Conservation (phyloP, 2,888 invertebrate species). For the Amaurobius ferox region DNA sequence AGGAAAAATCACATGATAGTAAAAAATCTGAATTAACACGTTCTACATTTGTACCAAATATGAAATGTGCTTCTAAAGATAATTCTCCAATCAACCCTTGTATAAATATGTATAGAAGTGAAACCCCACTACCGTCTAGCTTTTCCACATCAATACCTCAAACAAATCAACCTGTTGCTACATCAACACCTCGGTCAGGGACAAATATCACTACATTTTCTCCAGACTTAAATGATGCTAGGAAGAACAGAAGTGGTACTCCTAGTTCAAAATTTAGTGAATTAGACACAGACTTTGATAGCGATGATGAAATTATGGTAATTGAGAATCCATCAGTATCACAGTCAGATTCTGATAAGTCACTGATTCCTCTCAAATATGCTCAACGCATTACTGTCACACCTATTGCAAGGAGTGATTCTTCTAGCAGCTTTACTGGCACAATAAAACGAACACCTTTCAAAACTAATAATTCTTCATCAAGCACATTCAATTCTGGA, state of each 20-base stretch:
- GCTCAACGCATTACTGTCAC: constrained; percentile 72
- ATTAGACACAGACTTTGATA: not conserved
- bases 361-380: constrained; percentile 70
- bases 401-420: constrained; percentile 71
- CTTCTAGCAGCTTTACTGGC: constrained; percentile 29
- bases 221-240: constrained; percentile 28
- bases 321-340: constrained; percentile 1
- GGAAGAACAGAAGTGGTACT: constrained; percentile 1
- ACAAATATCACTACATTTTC: constrained; percentile 42
- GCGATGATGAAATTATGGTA: constrained; percentile 14
- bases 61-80: not conserved
- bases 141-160: constrained; percentile 27
- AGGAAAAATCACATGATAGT: constrained; percentile 23
- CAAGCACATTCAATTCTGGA: not conserved
- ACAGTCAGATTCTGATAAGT: constrained; percentile 22
- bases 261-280: not conserved
- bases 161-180: not conserved
- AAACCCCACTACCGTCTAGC: constrained; percentile 53
- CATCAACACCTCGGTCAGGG: constrained; percentile 45
- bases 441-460: constrained; percentile 42
- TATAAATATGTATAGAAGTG: constrained; percentile 63
- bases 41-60: not conserved
- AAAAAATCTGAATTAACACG: too few species aligned
- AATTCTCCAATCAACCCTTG: not conserved
- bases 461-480: not conserved